Conservation (phyloP, 2,888 invertebrate genomes). For the Ennomos quercinarius region DNA sequence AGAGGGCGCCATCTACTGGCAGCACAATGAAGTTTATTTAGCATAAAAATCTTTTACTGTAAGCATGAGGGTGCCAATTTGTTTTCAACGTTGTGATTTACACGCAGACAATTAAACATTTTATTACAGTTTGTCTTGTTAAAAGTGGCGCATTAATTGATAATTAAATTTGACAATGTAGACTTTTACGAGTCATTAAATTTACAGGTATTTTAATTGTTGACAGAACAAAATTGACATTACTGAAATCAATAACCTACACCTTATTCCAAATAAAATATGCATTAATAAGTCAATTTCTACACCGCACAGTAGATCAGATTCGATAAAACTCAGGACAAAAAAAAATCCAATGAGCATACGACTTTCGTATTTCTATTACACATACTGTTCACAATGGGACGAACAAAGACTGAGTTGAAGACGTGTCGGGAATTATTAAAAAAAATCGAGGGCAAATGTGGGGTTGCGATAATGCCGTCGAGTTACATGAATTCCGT, state of each 20-base stretch:
- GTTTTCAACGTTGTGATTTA: slow-evolving; percentile 21
- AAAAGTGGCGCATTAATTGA: no score
- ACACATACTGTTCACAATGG: slow-evolving; percentile 73
- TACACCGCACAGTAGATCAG: slow-evolving; percentile 45
- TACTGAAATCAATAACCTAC: not conserved
- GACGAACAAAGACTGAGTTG: slow-evolving; percentile 67
- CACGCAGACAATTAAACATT: not conserved
- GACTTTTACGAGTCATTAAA: no score
- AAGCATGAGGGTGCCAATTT: slow-evolving; percentile 55
- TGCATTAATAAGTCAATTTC: slow-evolving; percentile 31
- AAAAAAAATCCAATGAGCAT: slow-evolving; percentile 63
- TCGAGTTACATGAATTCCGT: slow-evolving; percentile 66
- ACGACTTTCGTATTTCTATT: slow-evolving; percentile 61
- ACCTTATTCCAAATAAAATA: slow-evolving; percentile 6
- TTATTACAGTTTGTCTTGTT: not conserved
- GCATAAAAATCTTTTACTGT: slow-evolving; percentile 65
- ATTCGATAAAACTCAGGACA: slow-evolving; percentile 50
- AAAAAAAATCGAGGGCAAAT: slow-evolving; percentile 70
- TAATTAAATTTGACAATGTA: no score
- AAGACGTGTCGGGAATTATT: slow-evolving; percentile 79
- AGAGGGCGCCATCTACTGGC: slow-evolving; percentile 66
- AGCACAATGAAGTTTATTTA: slow-evolving; percentile 71
- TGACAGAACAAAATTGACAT: no score
- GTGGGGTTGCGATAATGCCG: slow-evolving; percentile 68
- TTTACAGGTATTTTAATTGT: no score